phyloP scores from a whole-genome alignment of 1,140 invertebrate species.

The Lucilia cuprina region DNA sequence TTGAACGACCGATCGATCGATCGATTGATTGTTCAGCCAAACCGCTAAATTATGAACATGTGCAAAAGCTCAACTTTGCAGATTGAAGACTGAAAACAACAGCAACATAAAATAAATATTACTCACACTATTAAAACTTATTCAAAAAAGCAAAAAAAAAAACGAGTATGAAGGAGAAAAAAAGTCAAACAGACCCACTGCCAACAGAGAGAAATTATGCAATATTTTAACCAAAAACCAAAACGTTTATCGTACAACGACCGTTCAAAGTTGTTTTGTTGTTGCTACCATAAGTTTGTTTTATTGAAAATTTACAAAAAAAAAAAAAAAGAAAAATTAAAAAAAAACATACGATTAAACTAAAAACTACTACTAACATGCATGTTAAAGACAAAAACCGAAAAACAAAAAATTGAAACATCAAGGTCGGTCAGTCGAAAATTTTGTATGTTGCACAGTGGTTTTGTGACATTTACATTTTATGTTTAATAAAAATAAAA shows the following conservation, averaged over 20 bases:
- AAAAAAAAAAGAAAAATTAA: not conserved
- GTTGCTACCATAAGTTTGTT: not conserved
- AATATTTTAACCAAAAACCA: not conserved
- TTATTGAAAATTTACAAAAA: not conserved
- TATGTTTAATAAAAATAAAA: not conserved
- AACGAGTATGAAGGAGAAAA: not conserved
- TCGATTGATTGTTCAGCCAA: not conserved
- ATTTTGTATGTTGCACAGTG: not conserved
- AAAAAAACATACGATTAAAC: not conserved
- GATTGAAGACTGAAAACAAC: not conserved
- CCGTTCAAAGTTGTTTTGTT: conserved; percentile 8
- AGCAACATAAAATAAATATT: no score
- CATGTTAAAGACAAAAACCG: not conserved
- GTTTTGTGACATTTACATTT: not conserved
- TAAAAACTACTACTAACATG: not conserved
- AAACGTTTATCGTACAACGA: conserved; percentile 30
- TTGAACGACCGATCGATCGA: no score
- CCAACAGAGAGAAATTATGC: conserved; percentile 14
- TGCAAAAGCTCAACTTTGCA: not conserved
- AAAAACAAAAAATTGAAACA: conserved; percentile 4
- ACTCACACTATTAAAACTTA: not conserved
- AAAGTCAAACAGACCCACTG: not conserved
- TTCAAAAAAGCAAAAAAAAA: no score
- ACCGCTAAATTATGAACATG: not conserved
- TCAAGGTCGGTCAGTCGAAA: conserved; percentile 23